A percentile compares a stretch with the other conserved stretches of the same genome.
phyloP scores from a whole-genome alignment of 2,888 invertebrate genomes.

The Clusia tigrina region DNA sequence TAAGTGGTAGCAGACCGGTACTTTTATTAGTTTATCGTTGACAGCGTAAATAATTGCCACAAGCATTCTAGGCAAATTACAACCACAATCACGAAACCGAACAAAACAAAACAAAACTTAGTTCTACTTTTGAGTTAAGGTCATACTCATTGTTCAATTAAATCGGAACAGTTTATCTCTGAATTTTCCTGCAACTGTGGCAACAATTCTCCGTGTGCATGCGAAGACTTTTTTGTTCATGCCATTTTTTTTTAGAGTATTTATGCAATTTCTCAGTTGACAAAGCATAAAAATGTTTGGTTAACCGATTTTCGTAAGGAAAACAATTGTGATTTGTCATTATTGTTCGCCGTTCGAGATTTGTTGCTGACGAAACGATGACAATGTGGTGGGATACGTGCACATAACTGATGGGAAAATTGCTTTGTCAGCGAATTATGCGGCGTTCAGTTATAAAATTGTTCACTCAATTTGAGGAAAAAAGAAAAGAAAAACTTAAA shows the following conservation, averaged over 20 bases:
- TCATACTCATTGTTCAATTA: neutral
- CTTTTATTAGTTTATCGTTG: neutral
- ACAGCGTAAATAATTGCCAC: neutral
- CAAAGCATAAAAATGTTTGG: neutral
- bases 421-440: too few relatives aligned
- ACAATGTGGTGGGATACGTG: too few relatives aligned
- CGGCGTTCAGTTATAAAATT: neutral
- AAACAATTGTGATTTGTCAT: neutral
- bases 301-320: neutral
- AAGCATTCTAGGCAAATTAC: neutral
- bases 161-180: too few relatives aligned
- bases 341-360: too few relatives aligned
- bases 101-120: neutral
- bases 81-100: too few relatives aligned
- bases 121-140: slow-evolving; percentile 4
- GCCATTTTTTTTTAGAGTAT: too few relatives aligned
- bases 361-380: too few relatives aligned
- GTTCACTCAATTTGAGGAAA: neutral
- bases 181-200: too few relatives aligned
- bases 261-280: slow-evolving; percentile 13
- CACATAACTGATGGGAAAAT: too few relatives aligned
- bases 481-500: slow-evolving; percentile 33
- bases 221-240: too few relatives aligned
- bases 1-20: neutral
- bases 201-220: too few relatives aligned